phyloP scores from a whole-genome alignment of 1,140 invertebrate species.

The Drosophila malerkotliana region DNA sequence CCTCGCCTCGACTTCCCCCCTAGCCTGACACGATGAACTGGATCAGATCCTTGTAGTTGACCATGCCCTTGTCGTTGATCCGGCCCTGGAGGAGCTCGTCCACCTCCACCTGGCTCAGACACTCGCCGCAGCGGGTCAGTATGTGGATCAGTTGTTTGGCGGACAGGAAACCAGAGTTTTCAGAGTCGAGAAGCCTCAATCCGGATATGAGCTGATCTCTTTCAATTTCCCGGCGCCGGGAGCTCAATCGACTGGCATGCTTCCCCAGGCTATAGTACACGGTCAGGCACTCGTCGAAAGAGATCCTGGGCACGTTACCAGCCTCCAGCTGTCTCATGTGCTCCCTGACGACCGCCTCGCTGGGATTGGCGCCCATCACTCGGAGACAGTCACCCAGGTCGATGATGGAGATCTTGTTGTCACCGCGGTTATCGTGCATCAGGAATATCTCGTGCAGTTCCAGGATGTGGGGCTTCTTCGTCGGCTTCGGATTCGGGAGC shows the following conservation, averaged over 20 bases:
- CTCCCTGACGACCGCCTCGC: slow-evolving; percentile 77
- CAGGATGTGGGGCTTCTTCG: slow-evolving; percentile 13
- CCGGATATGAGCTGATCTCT: slow-evolving; percentile 50
- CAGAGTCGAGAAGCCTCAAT: slow-evolving; percentile 93
- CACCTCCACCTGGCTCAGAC: slow-evolving; percentile 94
- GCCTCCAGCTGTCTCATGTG: slow-evolving; percentile 64
- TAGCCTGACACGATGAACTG: slow-evolving; percentile 29
- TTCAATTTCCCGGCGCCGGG: slow-evolving; percentile 7
- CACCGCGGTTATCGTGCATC: slow-evolving; percentile 37
- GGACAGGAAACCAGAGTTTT: slow-evolving; percentile 96
- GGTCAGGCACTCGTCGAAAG: slow-evolving; percentile 51
- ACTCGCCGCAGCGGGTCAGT: slow-evolving; percentile 95
- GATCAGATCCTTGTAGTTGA: slow-evolving; percentile 89
- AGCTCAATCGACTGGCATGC: not conserved
- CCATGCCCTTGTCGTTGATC: slow-evolving; percentile 94
- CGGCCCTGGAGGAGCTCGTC: slow-evolving; percentile 97
- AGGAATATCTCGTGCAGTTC: slow-evolving; percentile 41
- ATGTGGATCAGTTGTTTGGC: slow-evolving; percentile 95
- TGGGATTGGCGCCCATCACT: slow-evolving; percentile 83
- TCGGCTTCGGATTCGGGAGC: slow-evolving; percentile 5
- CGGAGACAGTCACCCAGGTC: slow-evolving; percentile 77
- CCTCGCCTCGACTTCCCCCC: not conserved
- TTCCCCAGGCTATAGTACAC: slow-evolving; percentile 46
- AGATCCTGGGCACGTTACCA: slow-evolving; percentile 28
- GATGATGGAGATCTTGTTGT: slow-evolving; percentile 49